phyloP scores from a whole-genome alignment of 2,797 vertebrate genomes.

The Hippoglossus hippoglossus region DNA sequence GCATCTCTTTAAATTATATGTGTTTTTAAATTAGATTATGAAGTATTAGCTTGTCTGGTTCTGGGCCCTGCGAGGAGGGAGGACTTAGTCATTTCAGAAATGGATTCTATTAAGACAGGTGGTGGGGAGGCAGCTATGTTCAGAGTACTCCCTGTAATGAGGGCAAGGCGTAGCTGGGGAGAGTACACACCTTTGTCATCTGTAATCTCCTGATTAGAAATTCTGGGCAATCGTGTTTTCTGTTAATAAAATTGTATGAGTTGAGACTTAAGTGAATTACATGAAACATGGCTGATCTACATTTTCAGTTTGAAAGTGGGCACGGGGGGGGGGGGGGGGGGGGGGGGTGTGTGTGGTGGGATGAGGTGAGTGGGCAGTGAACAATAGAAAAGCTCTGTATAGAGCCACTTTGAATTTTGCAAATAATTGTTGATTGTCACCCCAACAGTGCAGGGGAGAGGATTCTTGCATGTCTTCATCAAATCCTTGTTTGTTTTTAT shows the following conservation, averaged over 20 bases:
- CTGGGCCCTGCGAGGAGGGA: conserved; percentile 79
- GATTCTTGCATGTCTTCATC: conserved; percentile 5
- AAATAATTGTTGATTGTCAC: conserved; percentile 24
- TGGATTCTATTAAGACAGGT: conserved; percentile 89
- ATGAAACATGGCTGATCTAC: conserved; percentile 72
- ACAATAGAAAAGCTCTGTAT: conserved; percentile 26
- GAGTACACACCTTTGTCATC: conserved; percentile 85
- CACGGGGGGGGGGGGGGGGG: conserved; percentile 37
- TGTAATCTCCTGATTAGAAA: conserved; percentile 86
- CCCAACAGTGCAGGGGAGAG: background rate
- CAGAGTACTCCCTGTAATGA: conserved; percentile 86
- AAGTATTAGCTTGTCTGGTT: conserved; percentile 86
- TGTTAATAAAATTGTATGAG: conserved; percentile 82
- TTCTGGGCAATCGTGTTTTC: conserved; percentile 81
- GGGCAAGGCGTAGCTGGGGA: conserved; percentile 77
- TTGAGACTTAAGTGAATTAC: conserved; percentile 83
- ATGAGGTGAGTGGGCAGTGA: conserved; percentile 30
- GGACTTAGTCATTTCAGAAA: conserved; percentile 88
- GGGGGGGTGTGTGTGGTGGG: conserved; percentile 21
- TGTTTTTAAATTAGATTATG: conserved; percentile 89
- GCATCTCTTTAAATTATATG: conserved; percentile 87
- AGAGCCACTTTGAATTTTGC: conserved; percentile 44
- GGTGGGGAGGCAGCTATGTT: conserved; percentile 81
- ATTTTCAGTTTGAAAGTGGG: conserved; percentile 63
- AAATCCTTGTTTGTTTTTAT: conserved; percentile 24